A percentile compares a stretch with the other conserved stretches of the same genome.
Conservation (phyloP, 2,888 invertebrate genomes). For the Coleophora deauratella region DNA sequence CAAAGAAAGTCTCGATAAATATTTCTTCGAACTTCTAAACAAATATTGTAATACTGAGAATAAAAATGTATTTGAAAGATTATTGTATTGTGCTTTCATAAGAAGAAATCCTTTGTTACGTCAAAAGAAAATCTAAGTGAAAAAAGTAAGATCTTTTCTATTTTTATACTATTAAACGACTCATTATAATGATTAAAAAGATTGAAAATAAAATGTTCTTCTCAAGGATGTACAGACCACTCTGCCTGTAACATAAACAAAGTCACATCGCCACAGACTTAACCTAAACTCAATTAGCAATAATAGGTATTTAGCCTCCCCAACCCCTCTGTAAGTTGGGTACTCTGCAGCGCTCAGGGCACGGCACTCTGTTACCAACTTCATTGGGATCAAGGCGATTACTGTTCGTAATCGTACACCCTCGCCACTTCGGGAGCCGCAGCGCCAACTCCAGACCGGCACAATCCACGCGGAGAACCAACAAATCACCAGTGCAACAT, state of each 20-base stretch:
- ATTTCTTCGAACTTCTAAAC: too few relatives aligned
- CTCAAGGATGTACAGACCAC: too few relatives aligned
- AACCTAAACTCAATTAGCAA: neutral
- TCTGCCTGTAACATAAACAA: neutral
- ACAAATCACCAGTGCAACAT: conserved; percentile 25
- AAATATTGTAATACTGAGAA: too few relatives aligned
- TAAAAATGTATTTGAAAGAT: too few relatives aligned
- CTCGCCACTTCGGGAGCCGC: conserved; percentile 46
- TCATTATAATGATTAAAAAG: too few relatives aligned
- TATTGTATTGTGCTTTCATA: too few relatives aligned
- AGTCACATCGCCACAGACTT: neutral
- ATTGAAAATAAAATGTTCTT: too few relatives aligned
- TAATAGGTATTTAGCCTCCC: neutral
- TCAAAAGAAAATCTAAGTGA: too few relatives aligned
- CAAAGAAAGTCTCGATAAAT: too few relatives aligned
- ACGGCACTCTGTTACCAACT: conserved; percentile 56
- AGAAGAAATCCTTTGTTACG: too few relatives aligned
- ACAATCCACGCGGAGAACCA: conserved; percentile 34
- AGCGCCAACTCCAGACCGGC: conserved; percentile 35
- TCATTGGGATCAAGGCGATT: conserved; percentile 67
- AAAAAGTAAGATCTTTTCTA: too few relatives aligned
- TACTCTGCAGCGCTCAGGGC: conserved; percentile 20
- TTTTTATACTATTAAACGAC: too few relatives aligned
- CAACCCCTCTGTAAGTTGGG: neutral
- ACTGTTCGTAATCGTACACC: conserved; percentile 60